These are phyloP conservation scores for Megaustenia siamemsis DNA, from an alignment of 2,888 invertebrate genomes.

Conservation along the genomic window DNA sequence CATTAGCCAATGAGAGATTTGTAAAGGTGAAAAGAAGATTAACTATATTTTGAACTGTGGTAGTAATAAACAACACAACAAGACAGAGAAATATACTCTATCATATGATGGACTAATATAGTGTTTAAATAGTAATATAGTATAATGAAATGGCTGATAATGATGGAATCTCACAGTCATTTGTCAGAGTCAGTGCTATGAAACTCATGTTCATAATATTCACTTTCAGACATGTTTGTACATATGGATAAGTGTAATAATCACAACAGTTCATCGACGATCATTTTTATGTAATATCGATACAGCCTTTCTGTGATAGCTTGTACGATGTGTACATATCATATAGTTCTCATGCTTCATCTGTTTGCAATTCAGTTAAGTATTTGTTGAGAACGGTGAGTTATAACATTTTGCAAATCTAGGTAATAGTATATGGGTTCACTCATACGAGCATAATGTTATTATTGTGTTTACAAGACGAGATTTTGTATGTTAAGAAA, in stretches of 20 bases:
- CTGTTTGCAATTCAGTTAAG: neutral
- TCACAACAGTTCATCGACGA: slow-evolving; percentile 4
- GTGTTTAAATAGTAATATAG: too few relatives aligned
- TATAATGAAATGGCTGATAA: slow-evolving; percentile 8
- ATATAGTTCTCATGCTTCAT: neutral
- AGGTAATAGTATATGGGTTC: neutral
- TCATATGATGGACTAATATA: neutral
- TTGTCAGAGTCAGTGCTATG: neutral
- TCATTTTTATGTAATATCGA: slow-evolving; percentile 9
- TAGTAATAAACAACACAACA: neutral
- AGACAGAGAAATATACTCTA: neutral
- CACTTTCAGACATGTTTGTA: slow-evolving; percentile 1
- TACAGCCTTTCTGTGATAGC: slow-evolving; percentile 46
- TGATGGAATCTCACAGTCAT: neutral
- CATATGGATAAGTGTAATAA: slow-evolving; percentile 26
- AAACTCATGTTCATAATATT: slow-evolving; percentile 6
- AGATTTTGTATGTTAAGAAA: too few relatives aligned
- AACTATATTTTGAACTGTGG: too few relatives aligned
- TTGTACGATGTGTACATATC: slow-evolving; percentile 26
- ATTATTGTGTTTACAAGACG: neutral
- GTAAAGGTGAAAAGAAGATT: too few relatives aligned
- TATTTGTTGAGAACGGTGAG: too few relatives aligned
- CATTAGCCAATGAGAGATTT: too few relatives aligned
- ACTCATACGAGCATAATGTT: neutral
- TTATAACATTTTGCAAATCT: too few relatives aligned